Evolutionary conservation across 1,140 invertebrate genomes (phyloP), one percentile per base, ranked within the genome.

Genomic region (Bombus impatiens): DNA sequence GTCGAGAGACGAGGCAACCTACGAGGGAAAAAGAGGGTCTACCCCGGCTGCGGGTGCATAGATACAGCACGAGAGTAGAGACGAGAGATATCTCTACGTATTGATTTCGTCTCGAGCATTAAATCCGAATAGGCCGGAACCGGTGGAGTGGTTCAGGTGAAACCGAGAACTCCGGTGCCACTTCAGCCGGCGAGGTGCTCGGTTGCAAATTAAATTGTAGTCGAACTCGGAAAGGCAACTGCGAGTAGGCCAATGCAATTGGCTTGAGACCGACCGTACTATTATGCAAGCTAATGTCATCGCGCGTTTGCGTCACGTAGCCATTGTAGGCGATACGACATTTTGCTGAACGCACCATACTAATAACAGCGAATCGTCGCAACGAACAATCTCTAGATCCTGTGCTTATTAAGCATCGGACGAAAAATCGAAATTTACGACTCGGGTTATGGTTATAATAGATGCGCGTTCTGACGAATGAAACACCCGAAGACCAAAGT

Each of bases 21-120:
- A 28, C 10, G 13, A 68, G 13, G 35, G 82, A 35, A 25, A 40
- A 42, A 37, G 67, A 59, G 68, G n/a, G 4, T 15, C 1, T 1
- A 72, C 42, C 18, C 28, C 0, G 57, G 13, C 13, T 40, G 76
- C 82, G 68, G 71, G 44, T 65, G 81, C 53, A 82, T 47, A 79
- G 65, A 57, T 59, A 82, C 57, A 65, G 70, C n/a, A 18, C 72
- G 72, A 80, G 59, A 62, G 59, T 13, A 80, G 35, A 68, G 71
- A 40, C 62, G 75, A 86, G 78, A 84, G 67, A 86, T 70, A 90
- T 86, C 78, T 84, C 80, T 86, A 47, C 71, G 88, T 92, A 92
- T 92, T 89, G 91, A 92, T 92, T 92, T 91, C 85, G 87, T 90
- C 89, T 84, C 86, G 88, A 85, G 85, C 86, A 79, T 87, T 91